Evolutionary conservation across 2,113 vertebrate species (phyloP).

Genomic region (Porphyrio hochstetteri): DNA sequence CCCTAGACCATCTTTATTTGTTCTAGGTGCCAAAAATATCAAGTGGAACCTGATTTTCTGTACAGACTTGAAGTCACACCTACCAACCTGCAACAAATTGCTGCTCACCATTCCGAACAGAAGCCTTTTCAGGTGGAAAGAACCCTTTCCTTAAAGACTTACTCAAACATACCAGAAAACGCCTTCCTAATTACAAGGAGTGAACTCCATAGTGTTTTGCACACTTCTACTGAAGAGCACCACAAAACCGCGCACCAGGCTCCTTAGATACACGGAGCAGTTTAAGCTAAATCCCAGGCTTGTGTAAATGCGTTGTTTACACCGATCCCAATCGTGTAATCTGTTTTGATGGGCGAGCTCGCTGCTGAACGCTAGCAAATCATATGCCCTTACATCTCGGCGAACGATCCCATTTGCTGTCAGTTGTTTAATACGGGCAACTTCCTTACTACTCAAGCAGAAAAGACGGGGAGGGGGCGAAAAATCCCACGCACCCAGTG

Average conservation of each 20-base stretch:
- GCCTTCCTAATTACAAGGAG: not conserved
- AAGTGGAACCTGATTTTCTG: fast-evolving
- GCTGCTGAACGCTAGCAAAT: conserved; percentile 74
- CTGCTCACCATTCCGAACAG: not conserved
- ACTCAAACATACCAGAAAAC: not conserved
- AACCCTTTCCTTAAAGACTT: not conserved
- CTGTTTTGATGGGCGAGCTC: conserved; percentile 9
- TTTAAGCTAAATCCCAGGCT: not conserved
- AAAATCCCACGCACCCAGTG: conserved; percentile 31
- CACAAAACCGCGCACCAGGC: not conserved
- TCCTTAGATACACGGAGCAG: fast-evolving
- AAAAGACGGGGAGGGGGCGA: conserved; percentile 52
- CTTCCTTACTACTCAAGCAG: conserved; percentile 71
- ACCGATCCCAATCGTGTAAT: not conserved
- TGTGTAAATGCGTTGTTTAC: not conserved
- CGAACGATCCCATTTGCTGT: conserved; percentile 74
- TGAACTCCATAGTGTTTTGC: not conserved
- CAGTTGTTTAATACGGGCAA: conserved; percentile 56
- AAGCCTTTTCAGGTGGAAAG: not conserved
- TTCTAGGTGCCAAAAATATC: not conserved
- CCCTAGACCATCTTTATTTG: not conserved
- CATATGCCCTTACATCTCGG: conserved; percentile 65
- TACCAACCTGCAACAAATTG: not conserved
- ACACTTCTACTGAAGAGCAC: not conserved
- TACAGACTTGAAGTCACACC: not conserved